Evolutionary conservation across 2,888 invertebrate species (phyloP), one percentile per base, ranked within the genome.

Genomic region (Apodemia hepburni): DNA sequence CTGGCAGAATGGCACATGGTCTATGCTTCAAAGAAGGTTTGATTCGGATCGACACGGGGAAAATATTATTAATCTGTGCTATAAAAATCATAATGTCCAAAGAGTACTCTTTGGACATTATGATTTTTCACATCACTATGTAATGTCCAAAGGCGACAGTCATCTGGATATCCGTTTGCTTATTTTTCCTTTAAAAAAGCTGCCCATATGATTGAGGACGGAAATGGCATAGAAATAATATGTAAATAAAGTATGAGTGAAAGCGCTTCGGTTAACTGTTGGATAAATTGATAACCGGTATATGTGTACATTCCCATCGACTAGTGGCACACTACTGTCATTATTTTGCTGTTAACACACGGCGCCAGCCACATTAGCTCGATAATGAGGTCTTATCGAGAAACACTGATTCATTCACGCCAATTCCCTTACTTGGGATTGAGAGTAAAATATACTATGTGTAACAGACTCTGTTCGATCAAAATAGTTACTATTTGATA

Each of bases 161-260:
- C 42, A n/a, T 45, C 42, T 38, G 6, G 42, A n/a, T n/a, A n/a
- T 45, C 42, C 42, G 6, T 45, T 45, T 0, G 38, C 38, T 45
- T 45, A 15, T 17, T 17, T 17, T 17, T 8, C 7, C 22, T 27
- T 54, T 27, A 54, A 22, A 54, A 29, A 57, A 57, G 27, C 54
- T n/a, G 29, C 12, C n/a, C n/a, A 29, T 29, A 57, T 29, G 22
- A 57, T 57, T 57, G 54, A 57, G 29, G 3, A 57, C 54, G 54
- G 54, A 57, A 57, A 57, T 29, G n/a, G 42, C 42, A 57, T 49
- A 29, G 17, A 62, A 67, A 58, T 17, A 45, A 45, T 66, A 76
- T 74, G 73, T 65, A 73, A 76, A 79, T 76, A 71, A 69, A 71
- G 63, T 68, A 69, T 68, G 71, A 80, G 82, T 77, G 82, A 82